A percentile compares a stretch with the other conserved stretches of the same genome.
Conservation (phyloP, 2,888 invertebrate species). For the Icerya purchasi region DNA sequence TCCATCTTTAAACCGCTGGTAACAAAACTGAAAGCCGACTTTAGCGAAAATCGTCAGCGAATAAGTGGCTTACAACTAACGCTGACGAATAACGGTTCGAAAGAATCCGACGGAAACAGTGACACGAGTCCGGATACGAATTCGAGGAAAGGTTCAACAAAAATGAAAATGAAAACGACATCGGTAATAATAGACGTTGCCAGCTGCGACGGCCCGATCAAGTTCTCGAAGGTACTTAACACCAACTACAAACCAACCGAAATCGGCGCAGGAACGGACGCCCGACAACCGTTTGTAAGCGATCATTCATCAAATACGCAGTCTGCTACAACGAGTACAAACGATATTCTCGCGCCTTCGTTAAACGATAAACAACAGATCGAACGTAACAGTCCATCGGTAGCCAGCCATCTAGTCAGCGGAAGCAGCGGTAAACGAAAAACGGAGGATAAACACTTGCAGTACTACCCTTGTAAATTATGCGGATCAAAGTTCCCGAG, state of each 20-base stretch:
- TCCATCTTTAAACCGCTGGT: slow-evolving; percentile 12
- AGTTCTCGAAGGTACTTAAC: slow-evolving; percentile 66
- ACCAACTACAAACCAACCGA: slow-evolving; percentile 41
- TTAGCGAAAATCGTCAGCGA: not conserved
- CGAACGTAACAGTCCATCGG: slow-evolving; percentile 39
- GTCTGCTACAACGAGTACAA: not conserved
- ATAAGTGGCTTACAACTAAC: not conserved
- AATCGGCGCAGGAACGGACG: not conserved
- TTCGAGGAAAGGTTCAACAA: not conserved
- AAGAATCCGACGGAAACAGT: not conserved
- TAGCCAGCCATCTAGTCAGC: not conserved
- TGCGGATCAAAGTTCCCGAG: slow-evolving; percentile 82
- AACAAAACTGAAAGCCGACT: slow-evolving; percentile 24
- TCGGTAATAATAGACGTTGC: slow-evolving; percentile 75
- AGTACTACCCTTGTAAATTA: slow-evolving; percentile 82
- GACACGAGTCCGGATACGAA: not conserved
- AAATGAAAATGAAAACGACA: slow-evolving; percentile 24
- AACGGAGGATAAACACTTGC: slow-evolving; percentile 28
- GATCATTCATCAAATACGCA: no score
- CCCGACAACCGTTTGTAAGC: not conserved
- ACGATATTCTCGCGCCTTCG: not conserved
- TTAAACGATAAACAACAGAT: slow-evolving; percentile 25
- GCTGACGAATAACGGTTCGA: no score
- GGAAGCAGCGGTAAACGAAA: slow-evolving; percentile 20
- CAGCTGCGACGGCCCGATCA: slow-evolving; percentile 74